Base-by-base conservation (phyloP, 2,888 invertebrate species). In the Amphipoea lucens region DNA sequence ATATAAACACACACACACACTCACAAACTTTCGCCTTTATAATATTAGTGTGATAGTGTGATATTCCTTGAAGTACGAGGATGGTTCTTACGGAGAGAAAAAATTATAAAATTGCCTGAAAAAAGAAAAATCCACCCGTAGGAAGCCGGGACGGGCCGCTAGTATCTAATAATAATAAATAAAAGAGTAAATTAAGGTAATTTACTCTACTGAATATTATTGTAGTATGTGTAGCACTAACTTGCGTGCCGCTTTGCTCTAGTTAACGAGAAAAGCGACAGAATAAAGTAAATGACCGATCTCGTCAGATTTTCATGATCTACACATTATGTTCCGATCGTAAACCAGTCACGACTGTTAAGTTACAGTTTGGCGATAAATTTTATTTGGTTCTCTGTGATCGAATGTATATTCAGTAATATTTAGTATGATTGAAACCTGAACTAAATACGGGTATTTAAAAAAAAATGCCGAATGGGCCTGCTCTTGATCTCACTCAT, bases 291-390 rank as follows among this genome's bases (percentile, higher is more conserved):
- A 73, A 82, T 73, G 65, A 60, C 45, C 17, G 36, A 60, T 40
- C 69, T 79, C 82, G 65, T 70, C 23, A 74, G 45, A 65, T 83
- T 79, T 80, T 79, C 79, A 83, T 73, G 73, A 79, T 20, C 65
- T 48, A 65, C 65, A 45, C 83, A 78, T 54, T n/a, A 36, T 79
- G 73, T 51, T 70, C 63, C 69, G 45, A 54, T 70, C 83, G 45
- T 82, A 83, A 82, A 82, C 14, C n/a, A 45, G 69, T 73, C 51
- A 11, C 36, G 36, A 69, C 66, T 42, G 57, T 45, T 11, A 57
- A 3, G 23, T 57, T 57, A 57, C 14, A 60, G 67, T 67, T 69
- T 11, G 3, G 4, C 36, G 23, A n/a, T 78, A 60, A 70, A 60
- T 14, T 82, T 75, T 54, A 81, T 68, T 67, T 62, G 60, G 9